Conservation (phyloP, 2,113 vertebrate genomes). For the Camarhynchus parvulus region DNA sequence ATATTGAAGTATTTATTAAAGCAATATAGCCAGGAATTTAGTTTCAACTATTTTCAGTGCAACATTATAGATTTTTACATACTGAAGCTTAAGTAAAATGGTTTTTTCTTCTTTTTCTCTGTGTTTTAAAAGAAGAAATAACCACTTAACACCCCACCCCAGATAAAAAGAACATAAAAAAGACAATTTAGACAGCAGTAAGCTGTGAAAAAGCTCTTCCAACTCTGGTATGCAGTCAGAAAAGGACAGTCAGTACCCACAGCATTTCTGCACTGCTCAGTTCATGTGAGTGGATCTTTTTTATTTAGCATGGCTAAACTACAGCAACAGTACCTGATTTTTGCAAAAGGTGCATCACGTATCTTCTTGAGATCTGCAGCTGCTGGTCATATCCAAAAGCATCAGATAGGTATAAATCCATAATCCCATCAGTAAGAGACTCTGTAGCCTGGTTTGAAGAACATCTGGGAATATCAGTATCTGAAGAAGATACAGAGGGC, state of each 20-base stretch:
- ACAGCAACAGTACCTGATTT: background rate
- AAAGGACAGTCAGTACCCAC: background rate
- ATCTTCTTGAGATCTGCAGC: background rate
- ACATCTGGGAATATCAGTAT: background rate
- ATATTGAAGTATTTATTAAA: background rate
- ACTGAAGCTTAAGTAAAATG: background rate
- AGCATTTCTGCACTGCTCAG: background rate
- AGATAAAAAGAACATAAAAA: background rate
- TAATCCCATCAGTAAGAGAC: background rate
- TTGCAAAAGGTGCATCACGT: background rate
- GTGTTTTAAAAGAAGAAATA: background rate
- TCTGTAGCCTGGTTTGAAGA: background rate
- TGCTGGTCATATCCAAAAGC: background rate
- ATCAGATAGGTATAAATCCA: background rate
- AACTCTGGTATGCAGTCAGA: background rate
- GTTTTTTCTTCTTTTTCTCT: background rate
- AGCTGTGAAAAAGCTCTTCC: background rate
- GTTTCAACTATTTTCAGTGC: background rate
- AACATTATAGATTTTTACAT: background rate
- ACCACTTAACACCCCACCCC: accelerated
- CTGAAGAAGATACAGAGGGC: background rate
- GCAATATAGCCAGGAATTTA: background rate
- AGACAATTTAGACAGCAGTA: background rate
- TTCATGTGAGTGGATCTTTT: background rate
- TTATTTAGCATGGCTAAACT: background rate